phyloP scores from a whole-genome alignment of 2,797 vertebrate genomes.

The Hipposideros larvatus region DNA sequence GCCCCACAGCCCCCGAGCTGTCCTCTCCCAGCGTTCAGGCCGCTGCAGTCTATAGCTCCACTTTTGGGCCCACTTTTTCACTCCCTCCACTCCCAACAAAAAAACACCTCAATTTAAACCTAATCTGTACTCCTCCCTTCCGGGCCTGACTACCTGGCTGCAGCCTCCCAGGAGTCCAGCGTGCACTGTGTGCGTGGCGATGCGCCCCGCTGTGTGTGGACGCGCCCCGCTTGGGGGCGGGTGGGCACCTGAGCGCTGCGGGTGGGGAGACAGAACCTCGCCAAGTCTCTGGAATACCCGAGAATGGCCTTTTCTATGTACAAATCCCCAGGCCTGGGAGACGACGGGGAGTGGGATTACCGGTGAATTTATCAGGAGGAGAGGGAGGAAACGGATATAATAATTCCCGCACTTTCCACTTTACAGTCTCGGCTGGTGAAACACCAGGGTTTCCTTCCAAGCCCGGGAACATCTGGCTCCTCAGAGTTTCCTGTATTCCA shows the following conservation, averaged over 20 bases:
- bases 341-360: not conserved
- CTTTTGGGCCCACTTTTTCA: not conserved
- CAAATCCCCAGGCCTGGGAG: not conserved
- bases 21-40: not conserved
- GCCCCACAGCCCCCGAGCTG: fast-evolving
- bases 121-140: not conserved
- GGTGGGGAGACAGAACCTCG: not conserved
- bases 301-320: not conserved
- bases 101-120: not conserved
- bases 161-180: not conserved
- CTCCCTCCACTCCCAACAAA: not conserved
- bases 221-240: fast-evolving
- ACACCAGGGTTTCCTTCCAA: not conserved
- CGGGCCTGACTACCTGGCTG: not conserved
- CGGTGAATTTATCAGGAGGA: not conserved
- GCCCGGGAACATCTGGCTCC: not conserved
- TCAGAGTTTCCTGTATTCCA: not conserved
- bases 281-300: not conserved
- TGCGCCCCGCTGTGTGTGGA: fast-evolving
- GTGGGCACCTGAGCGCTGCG: fast-evolving
- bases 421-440: not conserved
- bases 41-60: not conserved
- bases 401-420: not conserved
- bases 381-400: not conserved
- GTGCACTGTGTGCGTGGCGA: fast-evolving